Conservation (phyloP, 2,888 invertebrate genomes). For the Periphyllus acericola region DNA sequence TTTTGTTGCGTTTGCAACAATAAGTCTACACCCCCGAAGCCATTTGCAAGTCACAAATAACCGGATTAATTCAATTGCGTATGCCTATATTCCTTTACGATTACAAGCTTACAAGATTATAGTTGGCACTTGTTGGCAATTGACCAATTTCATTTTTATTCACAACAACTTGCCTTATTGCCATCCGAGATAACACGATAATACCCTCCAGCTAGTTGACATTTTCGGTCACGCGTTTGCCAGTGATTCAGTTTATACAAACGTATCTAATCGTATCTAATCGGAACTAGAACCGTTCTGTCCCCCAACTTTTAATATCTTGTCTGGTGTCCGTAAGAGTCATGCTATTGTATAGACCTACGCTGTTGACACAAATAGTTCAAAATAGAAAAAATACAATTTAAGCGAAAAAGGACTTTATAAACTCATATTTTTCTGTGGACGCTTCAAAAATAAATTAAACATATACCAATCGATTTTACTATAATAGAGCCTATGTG, state of each 20-base stretch:
- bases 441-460: background rate
- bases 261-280: background rate
- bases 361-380: background rate
- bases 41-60: conserved; percentile 7
- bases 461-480: background rate
- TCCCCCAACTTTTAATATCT: background rate
- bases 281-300: background rate
- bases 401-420: background rate
- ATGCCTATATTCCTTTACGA: background rate
- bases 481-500: background rate
- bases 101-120: background rate
- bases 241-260: background rate
- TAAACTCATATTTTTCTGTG: background rate
- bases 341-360: background rate
- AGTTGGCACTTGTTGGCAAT: background rate
- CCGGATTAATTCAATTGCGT: background rate
- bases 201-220: background rate
- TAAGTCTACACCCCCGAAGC: background rate
- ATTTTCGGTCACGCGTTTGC: background rate
- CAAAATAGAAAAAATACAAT: background rate
- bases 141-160: conserved; percentile 16
- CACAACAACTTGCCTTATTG: background rate
- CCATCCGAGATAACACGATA: background rate
- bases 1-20: background rate
- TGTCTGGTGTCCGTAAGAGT: background rate